phyloP scores from a whole-genome alignment of 2,797 vertebrate species.

The Leuciscus waleckii region DNA sequence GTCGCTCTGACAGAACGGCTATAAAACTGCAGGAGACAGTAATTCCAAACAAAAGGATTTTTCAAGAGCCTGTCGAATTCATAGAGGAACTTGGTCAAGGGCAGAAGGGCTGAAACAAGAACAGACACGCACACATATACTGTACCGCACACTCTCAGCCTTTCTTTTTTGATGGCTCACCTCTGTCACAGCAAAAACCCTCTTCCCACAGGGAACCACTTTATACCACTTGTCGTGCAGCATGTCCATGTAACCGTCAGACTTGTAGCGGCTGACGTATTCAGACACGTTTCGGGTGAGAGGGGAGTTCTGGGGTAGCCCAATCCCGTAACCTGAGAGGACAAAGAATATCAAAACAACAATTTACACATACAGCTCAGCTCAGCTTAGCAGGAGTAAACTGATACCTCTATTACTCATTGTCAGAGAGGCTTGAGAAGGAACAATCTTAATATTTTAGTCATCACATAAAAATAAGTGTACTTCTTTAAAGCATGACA shows the following conservation, averaged over 20 bases:
- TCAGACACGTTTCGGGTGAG: constrained; percentile 92
- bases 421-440: constrained; percentile 15
- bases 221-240: constrained; percentile 99
- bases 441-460: constrained; percentile 9
- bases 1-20: constrained; percentile 46
- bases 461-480: neutral
- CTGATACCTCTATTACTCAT: constrained; percentile 32
- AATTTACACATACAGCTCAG: neutral
- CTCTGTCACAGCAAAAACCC: constrained; percentile 70
- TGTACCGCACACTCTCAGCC: constrained; percentile 34
- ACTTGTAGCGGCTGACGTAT: constrained; percentile 93
- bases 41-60: constrained; percentile 51
- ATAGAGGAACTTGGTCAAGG: constrained; percentile 31
- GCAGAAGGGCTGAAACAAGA: constrained; percentile 26
- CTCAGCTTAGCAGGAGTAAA: constrained; percentile 1
- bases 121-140: constrained; percentile 64
- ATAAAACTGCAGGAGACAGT: constrained; percentile 60
- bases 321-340: constrained; percentile 61
- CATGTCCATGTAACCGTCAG: constrained; percentile 95
- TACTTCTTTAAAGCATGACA: neutral
- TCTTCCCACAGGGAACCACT: constrained; percentile 92
- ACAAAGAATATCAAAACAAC: constrained; percentile 26
- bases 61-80: constrained; percentile 20
- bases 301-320: constrained; percentile 86
- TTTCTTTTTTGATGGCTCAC: constrained; percentile 44